A percentile compares a stretch with the other conserved stretches of the same genome.
These are phyloP conservation scores for Camponotus pennsylvanicus DNA, from an alignment of 1,140 invertebrate genomes.

Conservation along the genomic window DNA sequence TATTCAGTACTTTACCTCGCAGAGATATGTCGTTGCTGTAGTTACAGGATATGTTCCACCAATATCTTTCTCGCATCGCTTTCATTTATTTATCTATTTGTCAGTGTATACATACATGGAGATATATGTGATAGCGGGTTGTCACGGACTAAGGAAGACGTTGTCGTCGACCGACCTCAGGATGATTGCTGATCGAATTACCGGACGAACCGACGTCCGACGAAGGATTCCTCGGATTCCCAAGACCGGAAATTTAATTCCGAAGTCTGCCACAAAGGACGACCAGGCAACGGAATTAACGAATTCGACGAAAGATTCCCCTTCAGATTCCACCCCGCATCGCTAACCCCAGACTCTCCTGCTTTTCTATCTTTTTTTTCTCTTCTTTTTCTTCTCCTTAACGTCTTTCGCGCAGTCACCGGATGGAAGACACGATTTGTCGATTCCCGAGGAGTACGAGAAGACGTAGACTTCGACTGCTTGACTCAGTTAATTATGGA, in stretches of 20 bases:
- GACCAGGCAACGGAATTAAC: conserved; percentile 66
- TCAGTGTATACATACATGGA: neutral
- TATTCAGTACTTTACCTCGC: conserved; percentile 5
- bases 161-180: conserved; percentile 8
- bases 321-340: conserved; percentile 12
- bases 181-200: conserved; percentile 76
- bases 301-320: conserved; percentile 66
- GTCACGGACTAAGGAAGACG: conserved; percentile 28
- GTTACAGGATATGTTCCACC: neutral
- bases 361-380: neutral
- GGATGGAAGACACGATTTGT: conserved; percentile 55
- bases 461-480: conserved; percentile 46
- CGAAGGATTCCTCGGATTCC: conserved; percentile 72
- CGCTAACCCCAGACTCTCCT: neutral
- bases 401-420: conserved; percentile 20
- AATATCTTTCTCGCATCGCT: neutral
- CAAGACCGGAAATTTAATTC: conserved; percentile 74
- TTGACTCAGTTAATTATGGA: conserved; percentile 49
- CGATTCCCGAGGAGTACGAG: conserved; percentile 45
- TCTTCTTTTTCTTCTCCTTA: neutral
- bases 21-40: neutral
- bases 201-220: conserved; percentile 51
- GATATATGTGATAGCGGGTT: neutral
- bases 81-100: conserved; percentile 52
- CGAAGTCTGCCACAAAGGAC: conserved; percentile 65